phyloP scores from a whole-genome alignment of 2,888 invertebrate species.

The Yponomeuta sedellus region DNA sequence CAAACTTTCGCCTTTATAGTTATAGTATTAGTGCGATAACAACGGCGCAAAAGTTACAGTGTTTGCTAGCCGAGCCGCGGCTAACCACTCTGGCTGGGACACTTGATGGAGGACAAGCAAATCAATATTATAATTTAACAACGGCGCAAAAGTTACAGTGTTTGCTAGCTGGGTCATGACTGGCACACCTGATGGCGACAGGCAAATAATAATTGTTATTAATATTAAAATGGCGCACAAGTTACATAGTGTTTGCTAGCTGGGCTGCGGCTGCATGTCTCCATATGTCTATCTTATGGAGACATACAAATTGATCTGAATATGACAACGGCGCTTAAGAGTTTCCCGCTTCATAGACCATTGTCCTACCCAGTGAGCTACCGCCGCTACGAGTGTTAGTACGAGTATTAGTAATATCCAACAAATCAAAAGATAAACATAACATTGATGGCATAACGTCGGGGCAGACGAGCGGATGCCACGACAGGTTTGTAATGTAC shows the following conservation, averaged over 20 bases:
- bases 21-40: too few relatives aligned
- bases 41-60: too few relatives aligned
- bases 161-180: slow-evolving; percentile 84
- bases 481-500: not conserved
- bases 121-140: not conserved
- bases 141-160: too few relatives aligned
- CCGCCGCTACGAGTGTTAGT: too few relatives aligned
- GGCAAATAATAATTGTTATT: not conserved
- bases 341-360: too few relatives aligned
- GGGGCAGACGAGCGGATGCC: not conserved
- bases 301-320: too few relatives aligned
- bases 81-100: slow-evolving; percentile 68
- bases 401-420: too few relatives aligned
- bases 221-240: too few relatives aligned
- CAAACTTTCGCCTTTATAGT: too few relatives aligned
- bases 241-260: slow-evolving; percentile 60
- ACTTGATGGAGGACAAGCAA: not conserved
- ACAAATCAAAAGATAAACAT: not conserved
- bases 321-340: too few relatives aligned
- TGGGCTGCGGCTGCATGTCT: slow-evolving; percentile 84
- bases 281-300: too few relatives aligned
- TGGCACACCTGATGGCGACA: slow-evolving; percentile 43
- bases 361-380: too few relatives aligned
- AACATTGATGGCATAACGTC: not conserved
- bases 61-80: slow-evolving; percentile 81